Percentiles rank a stretch among this genome's conserved stretches.
Evolutionary conservation across 1,140 invertebrate species (phyloP).

Genomic region (Mesaphorura yosii): DNA sequence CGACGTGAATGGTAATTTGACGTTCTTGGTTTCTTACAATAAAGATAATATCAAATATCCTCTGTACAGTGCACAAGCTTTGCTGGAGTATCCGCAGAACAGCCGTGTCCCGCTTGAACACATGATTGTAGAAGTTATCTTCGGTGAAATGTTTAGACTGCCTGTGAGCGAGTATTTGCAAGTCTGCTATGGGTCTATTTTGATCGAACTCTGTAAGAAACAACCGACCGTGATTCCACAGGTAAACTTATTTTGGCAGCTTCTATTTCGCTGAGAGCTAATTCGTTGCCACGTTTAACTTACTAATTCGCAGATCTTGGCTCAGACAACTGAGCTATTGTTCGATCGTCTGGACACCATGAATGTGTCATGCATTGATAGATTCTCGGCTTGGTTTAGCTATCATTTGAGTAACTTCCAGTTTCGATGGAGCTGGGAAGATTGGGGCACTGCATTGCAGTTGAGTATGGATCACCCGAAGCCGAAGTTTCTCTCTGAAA

Average conservation of each 20-base stretch:
- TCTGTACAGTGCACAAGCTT: conserved; percentile 58
- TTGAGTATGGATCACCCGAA: conserved; percentile 83
- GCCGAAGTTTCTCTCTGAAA: conserved; percentile 91
- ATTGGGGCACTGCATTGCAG: conserved; percentile 73
- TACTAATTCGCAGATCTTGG: conserved; percentile 50
- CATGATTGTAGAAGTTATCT: conserved; percentile 94
- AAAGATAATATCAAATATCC: neutral
- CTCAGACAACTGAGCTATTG: conserved; percentile 92
- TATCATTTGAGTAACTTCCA: conserved; percentile 99
- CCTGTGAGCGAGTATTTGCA: conserved; percentile 79
- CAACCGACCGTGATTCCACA: conserved; percentile 95
- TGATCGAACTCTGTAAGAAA: conserved; percentile 94
- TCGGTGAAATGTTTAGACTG: conserved; percentile 85
- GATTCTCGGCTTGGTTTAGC: conserved; percentile 94
- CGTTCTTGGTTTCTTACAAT: neutral
- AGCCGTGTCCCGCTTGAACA: conserved; percentile 93
- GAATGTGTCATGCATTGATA: conserved; percentile 92
- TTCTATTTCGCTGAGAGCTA: neutral
- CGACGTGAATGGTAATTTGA: conserved; percentile 73
- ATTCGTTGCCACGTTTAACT: conserved; percentile 5
- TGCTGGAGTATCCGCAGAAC: conserved; percentile 87
- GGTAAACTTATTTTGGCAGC: conserved; percentile 40
- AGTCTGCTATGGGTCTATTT: conserved; percentile 85
- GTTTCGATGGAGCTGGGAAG: conserved; percentile 97
- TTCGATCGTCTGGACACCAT: conserved; percentile 93